Conservation (phyloP, 1,140 invertebrate species). For the Chrysomallon squamiferum region DNA sequence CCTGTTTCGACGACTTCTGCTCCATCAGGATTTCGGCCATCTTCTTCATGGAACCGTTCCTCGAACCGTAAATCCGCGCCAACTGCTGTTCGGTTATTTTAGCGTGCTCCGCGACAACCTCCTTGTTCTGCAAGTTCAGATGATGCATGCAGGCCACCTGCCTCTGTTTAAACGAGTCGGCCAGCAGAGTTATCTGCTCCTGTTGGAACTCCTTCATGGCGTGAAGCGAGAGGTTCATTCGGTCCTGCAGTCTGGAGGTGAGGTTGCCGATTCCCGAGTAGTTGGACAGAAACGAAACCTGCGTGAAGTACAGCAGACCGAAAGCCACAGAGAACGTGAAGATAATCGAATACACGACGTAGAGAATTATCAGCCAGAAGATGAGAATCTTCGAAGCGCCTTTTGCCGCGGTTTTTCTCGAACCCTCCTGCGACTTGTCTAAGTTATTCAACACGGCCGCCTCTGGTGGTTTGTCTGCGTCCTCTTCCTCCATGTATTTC, state of each 20-base stretch:
- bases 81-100: conserved; percentile 24
- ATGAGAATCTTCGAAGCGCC: conserved; percentile 24
- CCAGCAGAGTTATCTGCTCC: conserved; percentile 29
- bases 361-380: conserved; percentile 33
- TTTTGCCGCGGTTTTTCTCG: neutral
- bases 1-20: conserved; percentile 33
- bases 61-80: conserved; percentile 23
- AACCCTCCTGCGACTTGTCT: conserved; percentile 23
- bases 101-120: conserved; percentile 24
- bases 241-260: conserved; percentile 27
- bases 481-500: neutral
- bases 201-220: conserved; percentile 38
- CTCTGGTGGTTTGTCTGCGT: neutral
- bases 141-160: conserved; percentile 42
- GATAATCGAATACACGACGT: conserved; percentile 45
- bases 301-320: conserved; percentile 38
- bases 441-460: conserved; percentile 18
- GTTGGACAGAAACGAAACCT: conserved; percentile 27
- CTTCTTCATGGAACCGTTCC: conserved; percentile 29
- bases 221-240: conserved; percentile 24
- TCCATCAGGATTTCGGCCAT: conserved; percentile 24
- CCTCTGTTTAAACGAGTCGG: conserved; percentile 31
- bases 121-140: conserved; percentile 28
- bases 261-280: conserved; percentile 34
- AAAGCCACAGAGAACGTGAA: conserved; percentile 50